Evolutionary conservation across 2,113 vertebrate species (phyloP).

Genomic region (Scatophagus argus): DNA sequence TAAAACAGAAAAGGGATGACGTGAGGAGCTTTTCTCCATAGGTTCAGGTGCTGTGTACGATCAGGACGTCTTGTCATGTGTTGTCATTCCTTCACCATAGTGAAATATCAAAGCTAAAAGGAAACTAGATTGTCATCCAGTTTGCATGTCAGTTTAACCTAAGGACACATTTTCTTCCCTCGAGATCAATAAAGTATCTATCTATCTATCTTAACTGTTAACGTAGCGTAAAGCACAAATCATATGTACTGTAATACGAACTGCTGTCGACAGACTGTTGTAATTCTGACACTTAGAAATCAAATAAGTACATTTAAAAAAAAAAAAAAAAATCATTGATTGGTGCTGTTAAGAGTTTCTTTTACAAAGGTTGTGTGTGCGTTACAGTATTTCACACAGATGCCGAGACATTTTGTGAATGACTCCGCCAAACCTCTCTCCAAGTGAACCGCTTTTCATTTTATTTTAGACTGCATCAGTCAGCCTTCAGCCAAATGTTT

Average conservation of each 20-base stretch:
- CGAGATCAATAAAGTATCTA: too few relatives aligned
- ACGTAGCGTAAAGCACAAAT: background rate
- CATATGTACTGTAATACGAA: background rate
- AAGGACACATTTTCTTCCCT: background rate
- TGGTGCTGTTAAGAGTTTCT: background rate
- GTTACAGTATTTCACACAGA: background rate
- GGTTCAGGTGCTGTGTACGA: background rate
- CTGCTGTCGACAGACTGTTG: background rate
- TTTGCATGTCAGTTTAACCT: background rate
- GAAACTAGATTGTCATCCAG: too few relatives aligned
- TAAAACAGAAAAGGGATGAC: too few relatives aligned
- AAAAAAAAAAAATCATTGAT: too few relatives aligned
- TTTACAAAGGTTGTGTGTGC: too few relatives aligned
- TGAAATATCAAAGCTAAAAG: background rate
- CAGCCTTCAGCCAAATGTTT: constrained; percentile 2
- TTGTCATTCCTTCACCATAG: background rate
- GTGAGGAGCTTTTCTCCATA: too few relatives aligned
- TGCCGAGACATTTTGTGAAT: background rate
- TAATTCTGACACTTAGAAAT: background rate
- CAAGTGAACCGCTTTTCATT: constrained; percentile 7
- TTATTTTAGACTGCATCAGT: background rate
- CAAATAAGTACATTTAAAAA: background rate
- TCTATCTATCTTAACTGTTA: background rate
- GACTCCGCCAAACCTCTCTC: background rate
- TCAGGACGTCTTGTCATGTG: background rate